Evolutionary conservation across 2,113 vertebrate species (phyloP).

Genomic region (Vulpes lagopus): DNA sequence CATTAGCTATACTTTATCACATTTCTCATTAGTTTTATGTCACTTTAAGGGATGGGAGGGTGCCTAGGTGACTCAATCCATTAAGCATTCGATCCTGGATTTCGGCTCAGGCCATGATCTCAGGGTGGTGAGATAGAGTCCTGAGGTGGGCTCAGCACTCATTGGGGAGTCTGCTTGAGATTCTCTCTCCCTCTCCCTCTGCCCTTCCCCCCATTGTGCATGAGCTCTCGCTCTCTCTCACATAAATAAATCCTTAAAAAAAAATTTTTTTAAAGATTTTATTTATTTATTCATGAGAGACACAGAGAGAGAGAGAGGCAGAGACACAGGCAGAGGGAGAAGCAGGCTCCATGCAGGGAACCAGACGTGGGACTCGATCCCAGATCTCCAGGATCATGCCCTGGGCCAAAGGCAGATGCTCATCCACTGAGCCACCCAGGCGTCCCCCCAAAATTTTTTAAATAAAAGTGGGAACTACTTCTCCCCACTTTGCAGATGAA

Average conservation of each 20-base stretch:
- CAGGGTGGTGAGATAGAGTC: not conserved
- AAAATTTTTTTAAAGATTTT: not conserved
- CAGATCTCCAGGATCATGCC: too few species aligned
- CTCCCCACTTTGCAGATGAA: not conserved
- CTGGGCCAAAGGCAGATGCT: too few species aligned
- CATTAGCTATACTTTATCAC: not conserved
- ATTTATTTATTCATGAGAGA: too few species aligned
- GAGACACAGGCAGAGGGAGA: too few species aligned
- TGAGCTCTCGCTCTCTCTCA: not conserved
- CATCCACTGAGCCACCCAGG: too few species aligned
- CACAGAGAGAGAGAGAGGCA: too few species aligned
- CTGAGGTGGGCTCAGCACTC: too few species aligned
- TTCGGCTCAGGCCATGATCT: not conserved
- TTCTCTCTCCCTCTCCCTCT: not conserved
- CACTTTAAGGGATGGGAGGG: not conserved
- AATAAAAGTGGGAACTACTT: not conserved
- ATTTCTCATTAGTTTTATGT: not conserved
- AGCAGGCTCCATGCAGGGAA: too few species aligned
- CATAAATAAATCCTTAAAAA: not conserved
- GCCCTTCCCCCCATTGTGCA: not conserved
- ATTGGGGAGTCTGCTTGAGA: too few species aligned
- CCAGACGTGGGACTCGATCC: too few species aligned
- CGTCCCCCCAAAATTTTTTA: too few species aligned
- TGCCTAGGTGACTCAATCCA: not conserved
- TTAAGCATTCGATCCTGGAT: not conserved